Evolutionary conservation across 2,113 vertebrate species (phyloP).

Genomic region (Poeciliopsis prolifica): DNA sequence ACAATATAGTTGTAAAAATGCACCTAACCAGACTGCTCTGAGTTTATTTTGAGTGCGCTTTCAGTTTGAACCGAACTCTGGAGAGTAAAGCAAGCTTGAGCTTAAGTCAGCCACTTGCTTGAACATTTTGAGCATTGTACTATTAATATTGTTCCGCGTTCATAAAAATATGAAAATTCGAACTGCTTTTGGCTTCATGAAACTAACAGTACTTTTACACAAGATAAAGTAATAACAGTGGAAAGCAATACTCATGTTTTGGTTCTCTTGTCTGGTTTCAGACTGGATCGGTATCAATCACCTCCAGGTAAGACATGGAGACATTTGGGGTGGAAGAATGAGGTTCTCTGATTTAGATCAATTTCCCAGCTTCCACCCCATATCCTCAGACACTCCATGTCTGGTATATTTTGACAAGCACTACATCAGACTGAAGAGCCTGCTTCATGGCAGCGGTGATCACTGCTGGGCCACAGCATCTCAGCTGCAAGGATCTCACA

Average conservation of each 20-base stretch:
- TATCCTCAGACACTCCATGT: constrained; percentile 32
- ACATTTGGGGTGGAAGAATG: not conserved
- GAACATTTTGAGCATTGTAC: too few species aligned
- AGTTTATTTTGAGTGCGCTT: too few species aligned
- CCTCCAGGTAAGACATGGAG: not conserved
- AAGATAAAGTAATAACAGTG: not conserved
- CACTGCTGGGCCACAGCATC: constrained; percentile 12
- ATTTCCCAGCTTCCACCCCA: constrained; percentile 23
- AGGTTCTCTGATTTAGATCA: constrained; percentile 34
- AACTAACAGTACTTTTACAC: not conserved
- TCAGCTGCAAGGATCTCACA: constrained; percentile 22
- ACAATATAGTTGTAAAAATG: too few species aligned
- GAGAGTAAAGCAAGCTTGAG: too few species aligned
- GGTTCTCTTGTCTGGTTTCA: not conserved
- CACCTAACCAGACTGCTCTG: too few species aligned
- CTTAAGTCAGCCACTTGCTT: too few species aligned
- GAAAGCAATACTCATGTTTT: too few species aligned
- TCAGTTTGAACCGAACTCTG: too few species aligned
- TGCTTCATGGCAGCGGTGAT: constrained; percentile 6
- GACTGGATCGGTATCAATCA: constrained; percentile 8
- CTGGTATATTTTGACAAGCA: constrained; percentile 37
- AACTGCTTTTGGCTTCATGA: too few species aligned
- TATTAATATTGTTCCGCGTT: too few species aligned
- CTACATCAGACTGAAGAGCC: constrained; percentile 41
- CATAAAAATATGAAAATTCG: too few species aligned